phyloP scores from a whole-genome alignment of 2,797 vertebrate genomes.

The Chaetophractus vellerosus region DNA sequence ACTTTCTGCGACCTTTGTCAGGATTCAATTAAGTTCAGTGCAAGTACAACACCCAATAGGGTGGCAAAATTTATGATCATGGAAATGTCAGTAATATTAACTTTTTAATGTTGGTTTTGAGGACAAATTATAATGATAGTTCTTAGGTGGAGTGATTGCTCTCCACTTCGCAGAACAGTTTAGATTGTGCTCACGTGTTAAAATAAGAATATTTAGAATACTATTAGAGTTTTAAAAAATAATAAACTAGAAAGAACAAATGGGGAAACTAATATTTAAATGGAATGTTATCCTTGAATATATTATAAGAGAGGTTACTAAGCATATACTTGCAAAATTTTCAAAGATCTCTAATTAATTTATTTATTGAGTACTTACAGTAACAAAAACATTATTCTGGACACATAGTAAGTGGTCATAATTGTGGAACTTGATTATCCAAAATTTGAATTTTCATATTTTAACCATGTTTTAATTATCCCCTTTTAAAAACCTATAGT shows the following conservation, averaged over 20 bases:
- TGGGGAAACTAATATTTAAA: slow-evolving; percentile 3
- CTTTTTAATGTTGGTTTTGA: slow-evolving; percentile 63
- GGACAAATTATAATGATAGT: slow-evolving; percentile 77
- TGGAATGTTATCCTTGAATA: neutral
- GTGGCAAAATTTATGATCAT: slow-evolving; percentile 49
- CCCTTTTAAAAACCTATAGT: neutral
- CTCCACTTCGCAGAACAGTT: slow-evolving; percentile 20
- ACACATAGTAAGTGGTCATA: neutral
- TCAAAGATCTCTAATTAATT: neutral
- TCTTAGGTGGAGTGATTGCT: slow-evolving; percentile 68
- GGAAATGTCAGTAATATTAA: slow-evolving; percentile 27
- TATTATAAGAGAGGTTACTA: neutral
- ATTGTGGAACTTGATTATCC: slow-evolving; percentile 22
- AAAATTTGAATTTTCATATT: slow-evolving; percentile 25
- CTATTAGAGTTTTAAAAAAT: slow-evolving; percentile 25
- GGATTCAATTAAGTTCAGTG: neutral
- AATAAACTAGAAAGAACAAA: neutral
- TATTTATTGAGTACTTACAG: slow-evolving; percentile 1
- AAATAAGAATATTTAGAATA: slow-evolving; percentile 61
- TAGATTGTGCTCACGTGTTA: neutral
- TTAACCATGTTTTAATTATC: neutral
- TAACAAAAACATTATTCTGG: neutral
- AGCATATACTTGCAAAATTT: neutral
- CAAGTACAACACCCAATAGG: neutral
- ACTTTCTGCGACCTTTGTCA: slow-evolving; percentile 16